Evolutionary conservation across 2,888 invertebrate genomes (phyloP), one percentile per base, ranked within the genome.

Genomic region (Orchesellides sinensis): DNA sequence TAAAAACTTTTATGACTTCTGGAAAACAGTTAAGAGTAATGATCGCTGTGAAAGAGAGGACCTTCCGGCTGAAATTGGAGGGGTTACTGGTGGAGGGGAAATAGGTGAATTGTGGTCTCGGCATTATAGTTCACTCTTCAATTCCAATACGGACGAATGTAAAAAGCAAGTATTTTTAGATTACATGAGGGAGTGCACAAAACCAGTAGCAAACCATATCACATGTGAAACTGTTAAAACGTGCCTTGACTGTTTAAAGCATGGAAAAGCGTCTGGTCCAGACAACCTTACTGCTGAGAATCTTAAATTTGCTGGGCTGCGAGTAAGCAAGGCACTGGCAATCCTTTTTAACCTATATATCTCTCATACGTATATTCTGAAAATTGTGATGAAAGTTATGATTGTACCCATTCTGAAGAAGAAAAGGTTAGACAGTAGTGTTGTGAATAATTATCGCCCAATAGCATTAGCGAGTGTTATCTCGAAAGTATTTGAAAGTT

Each of bases 391-490:
- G 69, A 8, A 35, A 12, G 77, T 78, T 0, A 32, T 23, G 0
- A 21, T 78, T 17, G 77, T 69, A 2, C 77, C 77, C 1, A 78
- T 78, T 21, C 4, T 78, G 14, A 78, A 78, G 19, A 56, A 69
- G 35, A 29, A 27, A 17, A 35, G 61, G 1, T n/a, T 78, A 14
- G 77, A 78, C n/a, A 8, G 21, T 1, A 14, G 29, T 4, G 17
- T 17, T 2, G 17, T 6, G 2, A 59, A 59, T 12, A 74, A 74
- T 17, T 74, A 74, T 47, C 4, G 77, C 2, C 77, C 77, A 5
- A 75, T 75, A 45, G 75, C 75, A 0, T 14, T 75, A 3, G 75
- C 75, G 2, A 27, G 56, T 2, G n/a, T 56, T 14, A 25, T 66
- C 1, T 75, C 75, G 2, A 75, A 66, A 45, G 14, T 75, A 17